Percentiles rank a stretch among this genome's conserved stretches.
Evolutionary conservation across 2,797 vertebrate genomes (phyloP).

Genomic region (Peromyscus attwateri): DNA sequence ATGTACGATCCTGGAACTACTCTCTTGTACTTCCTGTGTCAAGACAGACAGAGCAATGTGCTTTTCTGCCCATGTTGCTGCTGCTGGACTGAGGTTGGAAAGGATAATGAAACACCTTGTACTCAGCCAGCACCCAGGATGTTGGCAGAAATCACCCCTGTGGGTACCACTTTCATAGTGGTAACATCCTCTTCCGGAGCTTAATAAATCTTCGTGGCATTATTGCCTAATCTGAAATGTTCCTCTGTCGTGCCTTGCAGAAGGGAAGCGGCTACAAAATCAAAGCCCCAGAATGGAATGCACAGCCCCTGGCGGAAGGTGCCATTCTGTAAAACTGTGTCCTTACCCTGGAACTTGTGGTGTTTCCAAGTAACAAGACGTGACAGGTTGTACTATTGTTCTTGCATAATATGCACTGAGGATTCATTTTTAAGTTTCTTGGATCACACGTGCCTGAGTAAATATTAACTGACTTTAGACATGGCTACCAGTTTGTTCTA

Average conservation of each 20-base stretch:
- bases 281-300: neutral
- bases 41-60: neutral
- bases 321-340: neutral
- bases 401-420: neutral
- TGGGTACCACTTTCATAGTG: conserved; percentile 30
- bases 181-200: conserved; percentile 58
- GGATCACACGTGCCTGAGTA: conserved; percentile 61
- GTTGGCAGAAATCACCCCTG: neutral
- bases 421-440: conserved; percentile 18
- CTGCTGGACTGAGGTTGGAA: neutral
- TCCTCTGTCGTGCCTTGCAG: neutral
- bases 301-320: neutral
- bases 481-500: conserved; percentile 28
- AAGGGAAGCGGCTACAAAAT: neutral
- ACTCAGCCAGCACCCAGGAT: neutral
- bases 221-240: conserved; percentile 6
- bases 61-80: neutral
- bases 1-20: neutral
- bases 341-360: neutral
- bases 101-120: conserved; percentile 41
- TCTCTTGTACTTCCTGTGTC: neutral
- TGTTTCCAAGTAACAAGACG: neutral
- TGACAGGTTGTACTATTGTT: neutral
- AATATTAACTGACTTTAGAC: conserved; percentile 63
- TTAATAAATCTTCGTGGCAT: conserved; percentile 9